phyloP scores from a whole-genome alignment of 2,888 invertebrate species.

The Trisateles emortualis region DNA sequence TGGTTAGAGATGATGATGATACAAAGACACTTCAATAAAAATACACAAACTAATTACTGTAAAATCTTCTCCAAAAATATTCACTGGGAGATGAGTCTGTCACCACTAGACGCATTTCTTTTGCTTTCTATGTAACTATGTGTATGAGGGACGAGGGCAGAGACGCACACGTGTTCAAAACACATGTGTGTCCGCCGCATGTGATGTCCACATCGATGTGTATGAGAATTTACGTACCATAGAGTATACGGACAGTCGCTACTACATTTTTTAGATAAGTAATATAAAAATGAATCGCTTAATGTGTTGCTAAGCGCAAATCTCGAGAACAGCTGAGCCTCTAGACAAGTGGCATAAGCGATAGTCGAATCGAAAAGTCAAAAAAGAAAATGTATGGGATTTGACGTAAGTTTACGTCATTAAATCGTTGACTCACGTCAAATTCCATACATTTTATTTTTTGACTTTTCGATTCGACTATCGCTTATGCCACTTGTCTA shows the following conservation, averaged over 20 bases:
- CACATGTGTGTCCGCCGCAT: constrained; percentile 49
- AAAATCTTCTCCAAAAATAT: background rate
- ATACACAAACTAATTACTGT: background rate
- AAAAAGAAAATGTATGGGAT: too few relatives aligned
- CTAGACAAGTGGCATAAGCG: too few relatives aligned
- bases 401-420: too few relatives aligned
- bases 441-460: too few relatives aligned
- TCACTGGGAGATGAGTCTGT: constrained; percentile 30
- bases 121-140: constrained; percentile 47
- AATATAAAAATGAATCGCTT: too few relatives aligned
- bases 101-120: constrained; percentile 44
- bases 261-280: constrained; percentile 12
- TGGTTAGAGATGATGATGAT: too few relatives aligned
- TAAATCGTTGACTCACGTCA: too few relatives aligned
- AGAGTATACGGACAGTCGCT: constrained; percentile 52
- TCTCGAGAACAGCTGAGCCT: too few relatives aligned
- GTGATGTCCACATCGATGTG: constrained; percentile 51
- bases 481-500: too few relatives aligned
- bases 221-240: constrained; percentile 60
- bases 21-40: background rate
- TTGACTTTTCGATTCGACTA: too few relatives aligned
- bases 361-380: too few relatives aligned
- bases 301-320: too few relatives aligned
- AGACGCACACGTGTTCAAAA: constrained; percentile 33
- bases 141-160: constrained; percentile 33